Conservation (phyloP, 1,140 invertebrate genomes). For the Neoseiulus cucumeris region DNA sequence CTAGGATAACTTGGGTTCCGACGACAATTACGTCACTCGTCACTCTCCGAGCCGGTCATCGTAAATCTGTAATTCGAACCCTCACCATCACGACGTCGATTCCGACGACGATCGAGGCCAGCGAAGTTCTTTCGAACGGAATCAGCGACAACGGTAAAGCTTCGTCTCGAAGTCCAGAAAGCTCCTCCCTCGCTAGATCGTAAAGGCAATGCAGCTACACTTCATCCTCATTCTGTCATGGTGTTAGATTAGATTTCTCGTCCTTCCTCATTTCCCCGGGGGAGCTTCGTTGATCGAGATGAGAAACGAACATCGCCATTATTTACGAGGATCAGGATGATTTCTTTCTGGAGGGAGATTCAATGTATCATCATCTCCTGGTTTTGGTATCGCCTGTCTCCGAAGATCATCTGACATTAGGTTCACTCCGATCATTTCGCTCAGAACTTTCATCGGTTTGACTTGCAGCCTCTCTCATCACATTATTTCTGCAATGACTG, state of each 20-base stretch:
- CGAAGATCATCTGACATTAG: too few species aligned
- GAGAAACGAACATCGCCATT: too few species aligned
- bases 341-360: too few species aligned
- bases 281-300: too few species aligned
- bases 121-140: constrained; percentile 35
- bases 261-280: constrained; percentile 29
- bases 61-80: constrained; percentile 19
- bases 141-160: constrained; percentile 41
- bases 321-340: too few species aligned
- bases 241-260: too few species aligned
- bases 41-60: constrained; percentile 19
- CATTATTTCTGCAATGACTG: too few species aligned
- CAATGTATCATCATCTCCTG: too few species aligned
- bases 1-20: constrained; percentile 18
- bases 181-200: constrained; percentile 16
- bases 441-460: too few species aligned
- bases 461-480: constrained; percentile 1
- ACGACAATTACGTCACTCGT: constrained; percentile 20
- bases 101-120: constrained; percentile 63
- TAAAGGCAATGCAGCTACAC: too few species aligned
- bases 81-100: constrained; percentile 37
- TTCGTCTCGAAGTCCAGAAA: constrained; percentile 23
- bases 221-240: too few species aligned
- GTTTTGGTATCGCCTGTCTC: constrained; percentile 14
- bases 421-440: constrained; percentile 15